Conservation (phyloP, 2,113 vertebrate species). For the Pogonocichla stellata region DNA sequence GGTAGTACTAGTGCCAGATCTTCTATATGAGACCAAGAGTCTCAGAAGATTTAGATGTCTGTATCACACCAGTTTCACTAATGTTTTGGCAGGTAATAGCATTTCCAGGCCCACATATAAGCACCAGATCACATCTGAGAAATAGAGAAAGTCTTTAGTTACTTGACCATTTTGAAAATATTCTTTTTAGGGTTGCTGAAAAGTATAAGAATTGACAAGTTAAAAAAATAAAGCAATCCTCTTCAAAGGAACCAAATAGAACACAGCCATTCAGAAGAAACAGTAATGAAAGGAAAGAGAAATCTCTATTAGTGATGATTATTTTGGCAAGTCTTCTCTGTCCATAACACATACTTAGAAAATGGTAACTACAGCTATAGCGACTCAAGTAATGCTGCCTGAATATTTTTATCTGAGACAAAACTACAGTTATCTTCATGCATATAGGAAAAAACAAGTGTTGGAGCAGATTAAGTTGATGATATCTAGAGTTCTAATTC, state of each 20-base stretch:
- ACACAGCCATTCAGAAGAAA: neutral
- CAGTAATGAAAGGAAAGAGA: neutral
- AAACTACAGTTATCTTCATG: neutral
- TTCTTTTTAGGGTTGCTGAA: neutral
- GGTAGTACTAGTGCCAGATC: neutral
- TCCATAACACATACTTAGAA: neutral
- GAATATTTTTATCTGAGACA: neutral
- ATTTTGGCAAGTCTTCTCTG: neutral
- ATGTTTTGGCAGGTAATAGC: neutral
- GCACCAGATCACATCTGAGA: neutral
- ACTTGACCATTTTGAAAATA: neutral
- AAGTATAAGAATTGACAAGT: neutral
- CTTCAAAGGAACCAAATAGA: neutral
- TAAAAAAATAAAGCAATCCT: neutral
- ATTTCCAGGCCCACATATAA: neutral
- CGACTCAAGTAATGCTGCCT: neutral
- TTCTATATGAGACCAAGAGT: neutral
- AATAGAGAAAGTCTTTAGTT: neutral
- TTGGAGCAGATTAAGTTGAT: neutral
- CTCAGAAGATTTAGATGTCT: neutral
- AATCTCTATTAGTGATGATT: neutral
- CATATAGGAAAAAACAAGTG: neutral
- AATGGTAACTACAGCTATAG: neutral
- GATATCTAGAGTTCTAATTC: neutral
- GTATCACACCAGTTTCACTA: neutral